Base-by-base conservation (phyloP, 2,888 invertebrate genomes). In the Heliconius charithonia region DNA sequence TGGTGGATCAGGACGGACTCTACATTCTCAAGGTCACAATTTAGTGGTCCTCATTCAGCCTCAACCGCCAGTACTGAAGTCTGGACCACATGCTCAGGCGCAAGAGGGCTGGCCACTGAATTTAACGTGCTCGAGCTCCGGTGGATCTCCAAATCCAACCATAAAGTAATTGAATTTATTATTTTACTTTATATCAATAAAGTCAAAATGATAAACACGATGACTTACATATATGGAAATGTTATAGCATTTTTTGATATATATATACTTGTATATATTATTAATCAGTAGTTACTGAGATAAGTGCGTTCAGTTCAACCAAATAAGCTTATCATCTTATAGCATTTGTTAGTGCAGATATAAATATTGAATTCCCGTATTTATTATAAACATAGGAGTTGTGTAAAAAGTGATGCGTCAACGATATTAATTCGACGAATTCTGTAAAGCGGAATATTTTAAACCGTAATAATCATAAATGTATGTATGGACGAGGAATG, bases 121-220 rank as follows among this genome's bases (percentile, higher is more conserved):
- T 85, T 93, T 98, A 70, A 96, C 97, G 12, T 98, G 98, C 91
- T 97, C 97, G 84, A 98, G 97, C 86, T 95, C 96, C 71, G 98
- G 98, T 0, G 98, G 98, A 25, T 98, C 98, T 69, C 98, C 98
- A 0, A 98, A 98, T 92, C 98, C 98, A 9, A 96, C 96, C 85
- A 97, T 98, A 90, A 97, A 96, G 96, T 97, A 91, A 95, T 51
- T 51, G 51, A 51, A 3, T 51, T 51, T 22, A 7, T 22, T 51
- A 51, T 7, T 51, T 51, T 19, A 7, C 51, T 16, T 51, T 51
- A 19, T 45, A 51, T n/a, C n/a, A 51, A 0, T 19, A 19, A 51
- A 51, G 2, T 3, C 41, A 41, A 51, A 16, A 51, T 19, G 7
- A 51, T 51, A 51, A 51, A 51, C 6, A n/a, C n/a, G n/a, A n/a